Evolutionary conservation across 2,888 invertebrate genomes (phyloP).

Genomic region (Microctonus hyperodae): DNA sequence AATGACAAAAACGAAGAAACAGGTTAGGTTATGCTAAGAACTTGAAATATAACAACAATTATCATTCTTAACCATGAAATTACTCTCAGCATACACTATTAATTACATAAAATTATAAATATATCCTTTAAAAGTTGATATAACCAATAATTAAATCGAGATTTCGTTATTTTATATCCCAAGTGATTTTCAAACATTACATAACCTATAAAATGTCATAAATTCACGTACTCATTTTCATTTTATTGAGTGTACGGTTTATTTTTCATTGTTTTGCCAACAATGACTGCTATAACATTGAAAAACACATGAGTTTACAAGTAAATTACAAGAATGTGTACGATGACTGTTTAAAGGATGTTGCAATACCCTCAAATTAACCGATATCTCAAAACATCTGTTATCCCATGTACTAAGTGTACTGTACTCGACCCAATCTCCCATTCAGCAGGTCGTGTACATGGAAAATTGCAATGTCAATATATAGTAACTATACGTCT

Average conservation of each 20-base stretch:
- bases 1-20: neutral
- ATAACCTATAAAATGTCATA: neutral
- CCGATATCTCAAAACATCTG: slow-evolving; percentile 3
- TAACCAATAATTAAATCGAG: no score
- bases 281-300: neutral
- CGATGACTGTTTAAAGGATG: neutral
- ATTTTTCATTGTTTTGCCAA: neutral
- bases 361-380: slow-evolving; percentile 1
- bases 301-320: neutral
- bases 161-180: no score
- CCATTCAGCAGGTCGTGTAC: slow-evolving; percentile 3
- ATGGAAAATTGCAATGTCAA: slow-evolving; percentile 29
- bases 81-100: no score
- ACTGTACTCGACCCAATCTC: slow-evolving; percentile 21
- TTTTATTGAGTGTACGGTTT: neutral
- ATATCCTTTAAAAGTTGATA: no score
- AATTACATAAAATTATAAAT: no score
- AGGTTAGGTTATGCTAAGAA: neutral
- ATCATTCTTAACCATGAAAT: no score
- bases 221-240: neutral
- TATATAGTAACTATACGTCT: neutral
- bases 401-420: slow-evolving; percentile 10
- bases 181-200: neutral
- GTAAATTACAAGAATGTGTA: neutral
- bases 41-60: neutral